Evolutionary conservation across 2,888 invertebrate species (phyloP), one percentile per base, ranked within the genome.

Genomic region (Plagodis dolabraria): DNA sequence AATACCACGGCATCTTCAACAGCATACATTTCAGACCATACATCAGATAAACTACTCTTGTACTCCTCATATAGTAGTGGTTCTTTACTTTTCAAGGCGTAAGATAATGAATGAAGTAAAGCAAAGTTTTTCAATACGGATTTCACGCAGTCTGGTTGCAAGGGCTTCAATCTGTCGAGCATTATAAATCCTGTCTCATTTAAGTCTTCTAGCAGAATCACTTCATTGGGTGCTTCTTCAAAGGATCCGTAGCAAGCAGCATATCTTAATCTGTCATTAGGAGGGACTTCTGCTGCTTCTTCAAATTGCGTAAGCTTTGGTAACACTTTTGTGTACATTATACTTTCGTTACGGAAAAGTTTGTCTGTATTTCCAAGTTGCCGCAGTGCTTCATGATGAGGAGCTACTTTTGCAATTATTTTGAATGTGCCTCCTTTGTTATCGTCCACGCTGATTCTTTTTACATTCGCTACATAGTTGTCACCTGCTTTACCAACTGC

Each of bases 141-240:
- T 65, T 63, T 75, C 0, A 82, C 62, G 36, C 65, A 65, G 35
- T 76, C 71, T 35, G 73, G 47, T 7, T 64, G 61, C 33, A 82
- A 47, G 5, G 78, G 61, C n/a, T 57, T 50, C 11, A 73, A 67
- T 66, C 74, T 73, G 48, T 81, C 73, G 0, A 78, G 47, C 69
- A 80, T 78, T n/a, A 53, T 44, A 53, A 67, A 80, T 38, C 70
- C 64, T 5, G 55, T 54, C 1, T 63, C 65, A 2, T 57, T 69
- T 7, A 85, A 60, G 63, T 85, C 85, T 70, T 83, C 81, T 9
- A 85, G 57, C 9, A 83, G 57, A 11, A 85, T 72, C 0, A 81
- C 66, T 72, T 85, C 84, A 33, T 80, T 56, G 0, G 73, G 72
- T 33, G 63, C 61, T 55, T 77, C 76, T 0, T 49, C 49, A 0